Evolutionary conservation across 2,113 vertebrate genomes (phyloP).

Genomic region (Paramormyrops kingsleyae): DNA sequence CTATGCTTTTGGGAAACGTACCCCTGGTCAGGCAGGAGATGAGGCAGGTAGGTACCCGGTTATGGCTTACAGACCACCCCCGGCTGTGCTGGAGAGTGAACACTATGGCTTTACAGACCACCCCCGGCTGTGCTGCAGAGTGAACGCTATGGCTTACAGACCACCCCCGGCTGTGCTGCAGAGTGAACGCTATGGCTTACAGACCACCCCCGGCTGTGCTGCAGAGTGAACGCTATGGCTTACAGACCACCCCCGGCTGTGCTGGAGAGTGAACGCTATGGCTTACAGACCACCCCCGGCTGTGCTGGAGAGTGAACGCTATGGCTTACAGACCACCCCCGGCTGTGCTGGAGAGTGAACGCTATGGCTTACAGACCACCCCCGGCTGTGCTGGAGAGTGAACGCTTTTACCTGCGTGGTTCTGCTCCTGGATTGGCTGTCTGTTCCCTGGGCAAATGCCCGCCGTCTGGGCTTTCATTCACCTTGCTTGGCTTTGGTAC

Average conservation of each 20-base stretch:
- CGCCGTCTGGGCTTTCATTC: background rate
- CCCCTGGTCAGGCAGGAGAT: constrained; percentile 8
- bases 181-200: background rate
- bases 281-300: background rate
- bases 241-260: background rate
- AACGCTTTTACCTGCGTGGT: background rate
- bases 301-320: background rate
- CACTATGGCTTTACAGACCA: background rate
- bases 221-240: background rate
- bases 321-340: background rate
- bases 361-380: background rate
- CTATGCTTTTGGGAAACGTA: background rate
- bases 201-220: background rate
- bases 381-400: background rate
- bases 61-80: background rate
- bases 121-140: background rate
- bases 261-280: background rate
- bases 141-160: background rate
- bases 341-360: background rate
- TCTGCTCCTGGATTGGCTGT: background rate
- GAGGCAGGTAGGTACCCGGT: background rate
- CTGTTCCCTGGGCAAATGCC: background rate
- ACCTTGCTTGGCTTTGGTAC: background rate
- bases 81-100: background rate
- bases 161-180: background rate